Percentiles rank a stretch among this genome's conserved stretches.
Conservation (phyloP, 2,888 invertebrate species). For the Zele albiditarsus region DNA sequence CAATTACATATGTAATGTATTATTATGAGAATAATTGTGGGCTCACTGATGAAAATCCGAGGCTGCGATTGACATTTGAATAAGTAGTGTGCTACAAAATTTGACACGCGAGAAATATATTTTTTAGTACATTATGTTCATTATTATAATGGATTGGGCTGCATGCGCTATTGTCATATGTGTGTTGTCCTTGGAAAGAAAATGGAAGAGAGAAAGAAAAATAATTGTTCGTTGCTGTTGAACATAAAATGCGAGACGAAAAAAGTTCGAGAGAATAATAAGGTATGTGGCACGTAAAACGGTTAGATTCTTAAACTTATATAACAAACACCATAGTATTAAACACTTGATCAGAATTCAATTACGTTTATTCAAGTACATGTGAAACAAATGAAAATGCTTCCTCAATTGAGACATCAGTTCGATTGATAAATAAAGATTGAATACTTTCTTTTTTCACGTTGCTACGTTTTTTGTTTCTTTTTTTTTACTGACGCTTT, state of each 20-base stretch:
- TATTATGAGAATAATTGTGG: constrained; percentile 35
- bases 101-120: not conserved
- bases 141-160: constrained; percentile 30
- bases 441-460: not conserved
- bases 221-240: not conserved
- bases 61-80: constrained; percentile 27
- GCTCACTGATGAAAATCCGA: constrained; percentile 50
- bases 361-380: not conserved
- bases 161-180: constrained; percentile 34
- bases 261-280: not conserved
- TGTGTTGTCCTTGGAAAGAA: not conserved
- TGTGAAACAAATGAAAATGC: not conserved
- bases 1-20: too few relatives aligned
- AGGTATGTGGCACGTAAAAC: constrained; percentile 34
- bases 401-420: not conserved
- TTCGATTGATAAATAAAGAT: not conserved
- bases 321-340: not conserved
- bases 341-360: not conserved
- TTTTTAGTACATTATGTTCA: constrained; percentile 3
- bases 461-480: not conserved
- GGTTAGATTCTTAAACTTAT: not conserved
- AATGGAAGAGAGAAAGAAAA: not conserved
- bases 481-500: not conserved
- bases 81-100: not conserved
- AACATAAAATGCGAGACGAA: not conserved